Base-by-base conservation (phyloP, 2,888 invertebrate species). In the Agrochola macilenta region DNA sequence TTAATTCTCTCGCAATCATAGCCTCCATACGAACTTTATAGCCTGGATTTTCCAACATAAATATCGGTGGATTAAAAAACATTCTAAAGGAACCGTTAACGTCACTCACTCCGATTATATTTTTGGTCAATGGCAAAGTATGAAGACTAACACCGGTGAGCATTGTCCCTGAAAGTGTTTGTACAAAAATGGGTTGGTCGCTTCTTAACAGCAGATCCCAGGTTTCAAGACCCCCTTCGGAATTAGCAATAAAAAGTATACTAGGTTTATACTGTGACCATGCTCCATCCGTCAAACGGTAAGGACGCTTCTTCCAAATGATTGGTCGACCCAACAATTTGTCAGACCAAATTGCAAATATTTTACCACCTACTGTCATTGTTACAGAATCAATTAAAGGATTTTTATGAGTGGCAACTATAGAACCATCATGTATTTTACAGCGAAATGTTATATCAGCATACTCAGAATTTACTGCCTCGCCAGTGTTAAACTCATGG, bases 261-360 rank as follows among this genome's bases (percentile, higher is more conserved):
- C 98, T 97, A 0, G 98, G 98, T 71, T 98, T 97, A 64, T 97
- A 97, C n/a, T 97, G 96, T n/a, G 98, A 98, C 98, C 99, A 99
- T 58, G 96, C 95, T 0, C 98, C 97, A 26, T 97, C 97, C 0
- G 98, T 98, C 82, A 98, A 96, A 74, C 95, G 94, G 76, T 94
- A 94, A 3, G 96, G 94, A 23, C 97, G 96, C 85, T 97, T 97
- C 74, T 98, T 97, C 98, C 98, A 98, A 74, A 98, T 92, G 9
- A 98, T 91, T 0, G 98, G 98, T 39, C 97, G 94, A 76, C 96
- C 96, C 46, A 92, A 91, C 57, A 98, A 96, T 78, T 97, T 97
- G 76, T 98, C 98, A 83, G 97, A 97, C 98, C 98, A 98, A 74
- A 98, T 93, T 0, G 98, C 98, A 90, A 98, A 97, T 74, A 98